phyloP scores from a whole-genome alignment of 2,888 invertebrate genomes.

The Drosophila putrida region DNA sequence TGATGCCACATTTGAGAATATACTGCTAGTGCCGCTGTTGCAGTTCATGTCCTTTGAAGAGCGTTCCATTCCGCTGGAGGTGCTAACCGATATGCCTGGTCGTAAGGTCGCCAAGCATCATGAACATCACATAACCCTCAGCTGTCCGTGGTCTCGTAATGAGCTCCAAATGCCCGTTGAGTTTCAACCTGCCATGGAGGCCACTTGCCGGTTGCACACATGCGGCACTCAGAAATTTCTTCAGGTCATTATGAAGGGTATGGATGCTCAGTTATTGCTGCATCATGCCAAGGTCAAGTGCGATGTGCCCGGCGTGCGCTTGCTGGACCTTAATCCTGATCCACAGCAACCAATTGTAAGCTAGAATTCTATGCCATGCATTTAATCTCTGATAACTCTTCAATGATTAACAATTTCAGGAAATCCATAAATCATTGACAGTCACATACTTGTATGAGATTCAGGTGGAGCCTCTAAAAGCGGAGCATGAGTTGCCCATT shows the following conservation, averaged over 20 bases:
- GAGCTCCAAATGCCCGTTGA: conserved; percentile 91
- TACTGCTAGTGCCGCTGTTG: conserved; percentile 87
- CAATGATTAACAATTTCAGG: conserved; percentile 84
- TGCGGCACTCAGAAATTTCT: conserved; percentile 94
- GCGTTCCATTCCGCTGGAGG: conserved; percentile 87
- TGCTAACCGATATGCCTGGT: conserved; percentile 91
- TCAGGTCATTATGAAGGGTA: conserved; percentile 90
- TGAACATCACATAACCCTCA: conserved; percentile 92
- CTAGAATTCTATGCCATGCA: background rate
- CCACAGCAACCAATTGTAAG: conserved; percentile 87
- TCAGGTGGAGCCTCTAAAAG: conserved; percentile 88
- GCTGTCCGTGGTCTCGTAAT: conserved; percentile 92
- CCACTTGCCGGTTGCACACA: conserved; percentile 93
- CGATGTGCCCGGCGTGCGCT: conserved; percentile 87
- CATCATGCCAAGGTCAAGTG: conserved; percentile 87
- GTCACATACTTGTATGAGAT: conserved; percentile 95
- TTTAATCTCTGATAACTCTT: background rate
- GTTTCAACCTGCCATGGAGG: conserved; percentile 93
- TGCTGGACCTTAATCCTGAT: conserved; percentile 89
- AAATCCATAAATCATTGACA: conserved; percentile 90
- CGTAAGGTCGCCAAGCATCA: conserved; percentile 89
- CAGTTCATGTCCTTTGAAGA: conserved; percentile 89
- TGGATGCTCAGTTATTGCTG: conserved; percentile 86
- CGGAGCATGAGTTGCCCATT: conserved; percentile 87
- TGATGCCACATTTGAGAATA: conserved; percentile 74